These are phyloP conservation scores for Leucoma salicis DNA, from an alignment of 2,888 invertebrate genomes.

Conservation along the genomic window DNA sequence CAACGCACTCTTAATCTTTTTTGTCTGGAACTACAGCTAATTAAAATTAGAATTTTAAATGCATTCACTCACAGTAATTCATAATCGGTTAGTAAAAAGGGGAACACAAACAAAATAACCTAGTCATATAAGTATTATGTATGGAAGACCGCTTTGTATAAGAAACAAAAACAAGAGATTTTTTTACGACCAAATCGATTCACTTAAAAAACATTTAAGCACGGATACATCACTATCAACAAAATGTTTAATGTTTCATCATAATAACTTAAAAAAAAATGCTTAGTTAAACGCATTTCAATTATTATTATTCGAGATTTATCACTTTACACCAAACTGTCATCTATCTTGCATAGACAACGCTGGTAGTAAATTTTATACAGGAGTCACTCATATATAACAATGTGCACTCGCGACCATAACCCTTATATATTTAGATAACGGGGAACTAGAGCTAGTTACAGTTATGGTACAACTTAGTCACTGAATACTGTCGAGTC, in stretches of 20 bases:
- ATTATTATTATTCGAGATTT: constrained; percentile 1
- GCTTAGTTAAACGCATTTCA: too few species aligned
- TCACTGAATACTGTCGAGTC: constrained; percentile 43
- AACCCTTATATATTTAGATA: constrained; percentile 8
- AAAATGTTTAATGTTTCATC: too few species aligned
- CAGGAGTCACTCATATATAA: constrained; percentile 34
- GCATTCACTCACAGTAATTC: constrained; percentile 52
- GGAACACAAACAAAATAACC: neutral
- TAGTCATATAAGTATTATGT: neutral
- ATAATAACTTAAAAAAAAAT: too few species aligned
- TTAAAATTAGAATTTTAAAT: constrained; percentile 53
- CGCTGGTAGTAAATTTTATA: constrained; percentile 22
- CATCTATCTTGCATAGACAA: constrained; percentile 34
- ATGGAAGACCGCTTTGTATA: too few species aligned
- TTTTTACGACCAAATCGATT: too few species aligned
- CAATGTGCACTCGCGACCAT: constrained; percentile 40
- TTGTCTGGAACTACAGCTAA: constrained; percentile 44
- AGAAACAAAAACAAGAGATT: too few species aligned
- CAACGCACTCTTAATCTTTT: constrained; percentile 47
- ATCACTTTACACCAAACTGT: constrained; percentile 29
- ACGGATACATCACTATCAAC: too few species aligned
- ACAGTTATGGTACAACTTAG: constrained; percentile 15
- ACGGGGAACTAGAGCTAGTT: constrained; percentile 12
- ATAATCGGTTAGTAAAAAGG: constrained; percentile 29
- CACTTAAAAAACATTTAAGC: too few species aligned